Base-by-base conservation (phyloP, 2,888 invertebrate genomes). In the Zygaena filipendulae region DNA sequence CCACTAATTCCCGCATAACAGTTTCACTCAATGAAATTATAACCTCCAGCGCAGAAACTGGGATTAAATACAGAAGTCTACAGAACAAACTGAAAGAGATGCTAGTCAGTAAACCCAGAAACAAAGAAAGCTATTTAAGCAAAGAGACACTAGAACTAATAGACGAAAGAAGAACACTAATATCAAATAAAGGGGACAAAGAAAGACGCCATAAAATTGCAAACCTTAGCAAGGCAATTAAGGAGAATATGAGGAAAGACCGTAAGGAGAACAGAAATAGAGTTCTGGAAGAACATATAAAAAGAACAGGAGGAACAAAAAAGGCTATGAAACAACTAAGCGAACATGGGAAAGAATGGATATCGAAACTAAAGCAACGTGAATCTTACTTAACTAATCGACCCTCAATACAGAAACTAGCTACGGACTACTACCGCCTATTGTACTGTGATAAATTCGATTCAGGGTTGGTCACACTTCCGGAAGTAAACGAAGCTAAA, bases 241-340 rank as follows among this genome's bases (percentile, higher is more conserved):
- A 21, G 9, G 19, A 29, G 23, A 36, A 9, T 11, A 43, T 43
- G 8, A 38, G 38, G 18, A 44, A 33, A 24, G 40, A 43, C 11
- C 20, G 32, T 4, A 30, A 32, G 24, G 9, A 8, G 6, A 27
- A 23, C 12, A 42, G 40, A 30, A 4, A 22, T 3, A n/a, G 33
- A 31, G 36, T 13, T 2, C 11, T 43, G 12, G 38, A 41, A 39
- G 9, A 31, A 11, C 11, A 29, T 10, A 40, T 45, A 22, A 3
- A 8, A 13, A 41, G 23, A 31, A 34, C 43, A 19, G 43, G 45
- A 18, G 43, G 42, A 5, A 32, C 26, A 4, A 40, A 33, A 26
- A 47, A 42, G 21, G 42, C 42, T 19, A 13, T 29, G 1, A 42
- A 43, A 24, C 29, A 39, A 26, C 20, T 43, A 13, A 27, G 9